Evolutionary conservation across 2,797 vertebrate species (phyloP).

Genomic region (Erethizon dorsatum): DNA sequence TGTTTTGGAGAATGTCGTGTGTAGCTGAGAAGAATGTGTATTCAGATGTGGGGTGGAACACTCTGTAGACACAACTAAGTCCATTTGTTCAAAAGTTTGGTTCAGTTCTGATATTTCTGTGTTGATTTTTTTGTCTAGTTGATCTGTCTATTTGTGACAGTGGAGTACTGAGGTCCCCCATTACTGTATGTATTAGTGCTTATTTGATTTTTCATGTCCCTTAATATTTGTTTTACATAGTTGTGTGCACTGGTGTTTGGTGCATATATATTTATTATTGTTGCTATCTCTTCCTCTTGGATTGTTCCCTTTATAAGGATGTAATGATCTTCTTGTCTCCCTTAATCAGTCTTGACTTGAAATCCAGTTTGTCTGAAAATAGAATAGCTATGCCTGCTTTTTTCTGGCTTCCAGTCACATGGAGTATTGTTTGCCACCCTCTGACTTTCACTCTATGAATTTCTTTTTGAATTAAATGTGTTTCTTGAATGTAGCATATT

Average conservation of each 20-base stretch:
- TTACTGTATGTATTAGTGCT: not conserved
- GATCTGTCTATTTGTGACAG: not conserved
- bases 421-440: not conserved
- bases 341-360: not conserved
- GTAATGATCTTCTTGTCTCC: not conserved
- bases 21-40: not conserved
- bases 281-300: not conserved
- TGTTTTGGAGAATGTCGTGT: not conserved
- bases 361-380: not conserved
- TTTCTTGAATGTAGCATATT: not conserved
- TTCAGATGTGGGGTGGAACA: not conserved
- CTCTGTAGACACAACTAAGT: not conserved
- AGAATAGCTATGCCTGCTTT: not conserved
- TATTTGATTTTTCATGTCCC: not conserved
- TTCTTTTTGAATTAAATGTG: not conserved
- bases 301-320: not conserved
- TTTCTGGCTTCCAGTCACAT: not conserved
- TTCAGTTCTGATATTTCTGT: not conserved
- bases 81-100: not conserved
- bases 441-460: not conserved
- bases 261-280: not conserved
- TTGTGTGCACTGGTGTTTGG: not conserved
- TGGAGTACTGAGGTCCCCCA: not conserved
- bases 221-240: not conserved
- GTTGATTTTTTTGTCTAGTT: not conserved